Percentiles rank a stretch among this genome's conserved stretches.
These are phyloP conservation scores for Pleuronectes platessa DNA, from an alignment of 2,113 vertebrate genomes.

Conservation along the genomic window DNA sequence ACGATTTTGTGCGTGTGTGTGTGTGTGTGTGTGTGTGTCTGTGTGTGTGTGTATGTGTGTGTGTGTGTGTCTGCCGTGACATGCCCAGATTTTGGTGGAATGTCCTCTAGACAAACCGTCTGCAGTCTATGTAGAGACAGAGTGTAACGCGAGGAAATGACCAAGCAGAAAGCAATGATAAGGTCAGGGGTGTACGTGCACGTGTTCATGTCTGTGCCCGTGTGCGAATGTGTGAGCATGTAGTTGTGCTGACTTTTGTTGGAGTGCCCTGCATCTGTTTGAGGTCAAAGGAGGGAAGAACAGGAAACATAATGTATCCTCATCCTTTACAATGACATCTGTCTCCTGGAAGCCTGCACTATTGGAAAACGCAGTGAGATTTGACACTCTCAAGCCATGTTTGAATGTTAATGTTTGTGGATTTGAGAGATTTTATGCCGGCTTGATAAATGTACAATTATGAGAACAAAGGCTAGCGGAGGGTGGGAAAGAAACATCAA, in stretches of 20 bases:
- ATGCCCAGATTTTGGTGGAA: slow-evolving; percentile 3
- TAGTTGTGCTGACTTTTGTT: slow-evolving; percentile 14
- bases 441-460: not conserved
- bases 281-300: slow-evolving; percentile 13
- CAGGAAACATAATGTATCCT: not conserved
- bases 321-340: not conserved
- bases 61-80: not conserved
- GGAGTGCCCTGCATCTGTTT: slow-evolving; percentile 5
- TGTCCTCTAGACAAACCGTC: slow-evolving; percentile 17
- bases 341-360: not conserved
- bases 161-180: slow-evolving; percentile 26
- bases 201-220: not conserved
- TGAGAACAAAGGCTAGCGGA: not conserved
- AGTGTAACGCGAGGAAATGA: slow-evolving; percentile 35
- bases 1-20: not conserved
- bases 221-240: not conserved
- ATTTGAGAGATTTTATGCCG: not conserved
- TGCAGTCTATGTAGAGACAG: slow-evolving; percentile 6
- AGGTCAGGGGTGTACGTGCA: slow-evolving; percentile 16
- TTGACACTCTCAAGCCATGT: not conserved
- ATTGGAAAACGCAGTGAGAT: not conserved
- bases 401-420: not conserved
- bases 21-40: not conserved
- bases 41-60: not conserved
- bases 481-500: not conserved